Evolutionary conservation across 1,140 invertebrate genomes (phyloP), one percentile per base, ranked within the genome.

Genomic region (Trigoniulus corallinus): DNA sequence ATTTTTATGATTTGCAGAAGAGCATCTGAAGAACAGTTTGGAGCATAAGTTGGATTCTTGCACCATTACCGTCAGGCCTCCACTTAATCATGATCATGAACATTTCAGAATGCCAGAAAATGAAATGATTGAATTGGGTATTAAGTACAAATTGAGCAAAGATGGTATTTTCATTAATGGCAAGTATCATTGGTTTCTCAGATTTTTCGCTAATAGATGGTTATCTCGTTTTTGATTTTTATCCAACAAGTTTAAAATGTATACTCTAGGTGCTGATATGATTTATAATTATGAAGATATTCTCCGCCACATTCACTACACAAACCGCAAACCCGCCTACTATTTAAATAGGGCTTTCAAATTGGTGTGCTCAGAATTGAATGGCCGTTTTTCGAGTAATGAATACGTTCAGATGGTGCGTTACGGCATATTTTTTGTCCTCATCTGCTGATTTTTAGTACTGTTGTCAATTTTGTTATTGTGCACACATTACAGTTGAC

Each of bases 311-410:
- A 83, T 96, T 42, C 79, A 85, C 51, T 97, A 96, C 70, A 86
- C 84, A 56, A 94, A 93, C 66, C 82, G 82, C 56, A 91, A 93
- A 61, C 87, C 89, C 4, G 88, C 88, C 2, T 91, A 91, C 64
- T 92, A 93, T 65, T 70, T 96, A 39, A 93, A 93, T 67, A 77
- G 87, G 53, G 88, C 89, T 1, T 95, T 97, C 69, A 91, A 93
- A 62, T 70, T 97, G 2, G 82, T 83, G 27, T 97, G 93, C 67
- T 88, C 88, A 3, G 88, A 94, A 67, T 72, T 94, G 41, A 93
- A 85, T 69, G 87, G 85, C 0, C 74, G 89, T 20, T 94, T 93
- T 67, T 82, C 83, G 48, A 93, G 86, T 65, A 93, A 94, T 67
- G 88, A 94, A 71, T 92, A 93, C 65, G 80, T 88, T 25, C 82